Conservation (phyloP, 1,140 invertebrate species). For the Hylyphantes graminicola region DNA sequence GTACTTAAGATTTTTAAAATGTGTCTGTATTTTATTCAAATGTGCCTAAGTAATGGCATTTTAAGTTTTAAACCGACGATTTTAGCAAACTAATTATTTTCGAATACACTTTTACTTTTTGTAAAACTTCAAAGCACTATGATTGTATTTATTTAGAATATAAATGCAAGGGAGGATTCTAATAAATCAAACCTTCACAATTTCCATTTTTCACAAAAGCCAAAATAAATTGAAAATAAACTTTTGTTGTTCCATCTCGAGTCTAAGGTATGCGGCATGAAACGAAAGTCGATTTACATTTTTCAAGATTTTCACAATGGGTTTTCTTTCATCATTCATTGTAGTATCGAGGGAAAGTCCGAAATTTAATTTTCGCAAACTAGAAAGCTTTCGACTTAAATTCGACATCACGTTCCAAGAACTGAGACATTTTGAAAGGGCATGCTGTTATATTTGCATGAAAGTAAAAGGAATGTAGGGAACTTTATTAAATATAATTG, state of each 20-base stretch:
- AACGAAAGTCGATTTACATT: slow-evolving; percentile 35
- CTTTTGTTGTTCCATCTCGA: background rate
- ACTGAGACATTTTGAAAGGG: slow-evolving; percentile 1
- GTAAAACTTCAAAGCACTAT: no score
- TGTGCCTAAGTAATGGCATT: no score
- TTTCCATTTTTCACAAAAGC: no score
- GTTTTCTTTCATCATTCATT: slow-evolving; percentile 7
- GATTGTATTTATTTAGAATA: no score
- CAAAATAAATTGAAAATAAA: slow-evolving; percentile 39
- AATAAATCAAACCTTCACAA: no score
- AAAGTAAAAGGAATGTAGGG: background rate
- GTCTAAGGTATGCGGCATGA: background rate
- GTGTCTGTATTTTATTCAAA: no score
- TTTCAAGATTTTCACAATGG: slow-evolving; percentile 31
- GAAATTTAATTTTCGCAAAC: slow-evolving; percentile 41
- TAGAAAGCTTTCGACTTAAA: slow-evolving; percentile 25
- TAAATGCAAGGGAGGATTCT: no score
- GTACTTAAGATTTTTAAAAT: no score
- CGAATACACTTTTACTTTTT: no score
- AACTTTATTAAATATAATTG: slow-evolving; percentile 23
- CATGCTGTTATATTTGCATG: slow-evolving; percentile 21
- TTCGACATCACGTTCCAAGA: slow-evolving; percentile 25
- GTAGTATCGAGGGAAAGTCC: background rate
- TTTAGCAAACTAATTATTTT: no score
- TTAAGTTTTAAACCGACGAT: no score